A percentile compares a stretch with the other conserved stretches of the same genome.
phyloP scores from a whole-genome alignment of 2,888 invertebrate genomes.

The Halocaridina rubra region DNA sequence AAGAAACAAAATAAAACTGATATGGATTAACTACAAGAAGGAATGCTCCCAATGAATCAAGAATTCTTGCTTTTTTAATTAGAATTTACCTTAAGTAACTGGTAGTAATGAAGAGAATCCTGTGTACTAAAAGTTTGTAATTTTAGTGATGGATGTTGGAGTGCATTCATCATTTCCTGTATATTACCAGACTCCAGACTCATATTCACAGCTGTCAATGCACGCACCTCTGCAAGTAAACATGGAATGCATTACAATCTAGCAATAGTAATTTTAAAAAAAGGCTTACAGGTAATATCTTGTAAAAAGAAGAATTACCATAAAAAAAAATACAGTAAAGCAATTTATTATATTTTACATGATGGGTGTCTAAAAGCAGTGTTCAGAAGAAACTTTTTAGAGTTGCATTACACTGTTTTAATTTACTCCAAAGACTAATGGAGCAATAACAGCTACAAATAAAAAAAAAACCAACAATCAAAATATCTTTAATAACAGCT shows the following conservation, averaged over 20 bases:
- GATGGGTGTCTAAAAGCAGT: not conserved
- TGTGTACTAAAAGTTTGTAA: constrained; percentile 3
- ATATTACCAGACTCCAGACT: constrained; percentile 74
- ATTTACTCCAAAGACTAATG: too few species aligned
- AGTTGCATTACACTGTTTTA: too few species aligned
- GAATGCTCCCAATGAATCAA: too few species aligned
- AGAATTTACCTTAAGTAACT: constrained; percentile 44
- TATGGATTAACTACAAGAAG: too few species aligned
- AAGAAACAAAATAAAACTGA: too few species aligned
- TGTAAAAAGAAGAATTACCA: not conserved
- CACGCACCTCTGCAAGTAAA: constrained; percentile 65
- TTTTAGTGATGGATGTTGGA: constrained; percentile 71
- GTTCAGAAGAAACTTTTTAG: too few species aligned
- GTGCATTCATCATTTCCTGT: constrained; percentile 70
- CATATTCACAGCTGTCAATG: constrained; percentile 74
- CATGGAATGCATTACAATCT: not conserved
- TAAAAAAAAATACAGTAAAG: not conserved
- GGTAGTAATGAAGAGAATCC: constrained; percentile 52
- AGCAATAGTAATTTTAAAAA: too few species aligned
- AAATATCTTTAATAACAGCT: too few species aligned
- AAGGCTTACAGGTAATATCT: too few species aligned
- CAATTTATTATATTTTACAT: not conserved
- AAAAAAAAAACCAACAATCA: too few species aligned
- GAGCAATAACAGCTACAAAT: too few species aligned
- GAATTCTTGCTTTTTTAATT: too few species aligned